Evolutionary conservation across 2,888 invertebrate species (phyloP).

Genomic region (Cheilosia scutellata): DNA sequence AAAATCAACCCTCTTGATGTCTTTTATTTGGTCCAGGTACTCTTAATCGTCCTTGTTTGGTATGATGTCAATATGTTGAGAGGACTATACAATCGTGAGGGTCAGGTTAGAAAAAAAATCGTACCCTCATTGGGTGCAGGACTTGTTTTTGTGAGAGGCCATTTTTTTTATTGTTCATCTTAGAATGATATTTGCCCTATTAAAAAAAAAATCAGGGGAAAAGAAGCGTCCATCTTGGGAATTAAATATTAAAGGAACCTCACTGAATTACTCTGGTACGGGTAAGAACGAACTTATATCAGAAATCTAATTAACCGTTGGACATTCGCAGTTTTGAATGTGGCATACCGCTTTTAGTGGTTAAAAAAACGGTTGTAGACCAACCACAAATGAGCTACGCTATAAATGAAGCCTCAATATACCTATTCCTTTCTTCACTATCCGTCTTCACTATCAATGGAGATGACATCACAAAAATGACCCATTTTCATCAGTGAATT

Average conservation of each 20-base stretch:
- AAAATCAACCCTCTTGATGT: neutral
- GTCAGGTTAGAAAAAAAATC: neutral
- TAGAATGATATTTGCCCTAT: neutral
- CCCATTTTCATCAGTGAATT: too few relatives aligned
- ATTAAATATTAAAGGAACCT: neutral
- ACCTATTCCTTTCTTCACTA: too few relatives aligned
- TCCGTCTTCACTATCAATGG: too few relatives aligned
- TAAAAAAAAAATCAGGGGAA: neutral
- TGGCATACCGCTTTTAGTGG: too few relatives aligned
- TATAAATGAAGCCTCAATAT: too few relatives aligned
- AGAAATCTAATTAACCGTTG: too few relatives aligned
- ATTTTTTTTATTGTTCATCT: neutral
- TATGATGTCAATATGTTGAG: neutral
- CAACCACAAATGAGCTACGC: too few relatives aligned
- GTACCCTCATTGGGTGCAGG: neutral
- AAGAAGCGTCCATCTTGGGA: neutral
- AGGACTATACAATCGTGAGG: neutral
- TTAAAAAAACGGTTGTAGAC: too few relatives aligned
- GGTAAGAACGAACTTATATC: too few relatives aligned
- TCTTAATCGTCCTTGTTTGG: constrained; percentile 7
- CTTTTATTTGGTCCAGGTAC: constrained; percentile 12
- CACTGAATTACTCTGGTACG: too few relatives aligned
- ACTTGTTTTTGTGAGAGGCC: neutral
- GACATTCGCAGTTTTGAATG: too few relatives aligned
- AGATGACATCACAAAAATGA: too few relatives aligned